Evolutionary conservation across 2,113 vertebrate genomes (phyloP).

Genomic region (Tachysurus fulvidraco): DNA sequence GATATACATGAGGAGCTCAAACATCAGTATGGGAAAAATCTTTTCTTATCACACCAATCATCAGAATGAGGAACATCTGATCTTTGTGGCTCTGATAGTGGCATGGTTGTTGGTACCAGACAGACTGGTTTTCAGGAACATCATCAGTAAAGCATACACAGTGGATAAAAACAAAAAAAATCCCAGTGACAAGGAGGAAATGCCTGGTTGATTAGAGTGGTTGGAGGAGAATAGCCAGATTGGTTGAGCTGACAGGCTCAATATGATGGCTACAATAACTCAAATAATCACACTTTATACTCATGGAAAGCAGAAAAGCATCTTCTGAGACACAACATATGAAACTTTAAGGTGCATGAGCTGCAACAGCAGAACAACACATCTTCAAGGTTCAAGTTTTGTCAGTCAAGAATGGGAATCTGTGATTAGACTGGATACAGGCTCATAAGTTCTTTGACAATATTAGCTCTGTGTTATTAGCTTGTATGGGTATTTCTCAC

Average conservation of each 20-base stretch:
- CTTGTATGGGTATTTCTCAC: background rate
- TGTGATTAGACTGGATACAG: background rate
- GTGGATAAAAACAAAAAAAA: background rate
- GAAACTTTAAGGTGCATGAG: background rate
- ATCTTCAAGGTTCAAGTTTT: background rate
- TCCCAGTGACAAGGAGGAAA: background rate
- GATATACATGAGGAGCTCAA: background rate
- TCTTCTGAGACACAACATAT: background rate
- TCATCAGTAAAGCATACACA: background rate
- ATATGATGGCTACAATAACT: background rate
- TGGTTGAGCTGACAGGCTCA: background rate
- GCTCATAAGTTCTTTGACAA: background rate
- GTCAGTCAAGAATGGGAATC: background rate
- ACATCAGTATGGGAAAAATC: background rate
- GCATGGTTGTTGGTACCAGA: background rate
- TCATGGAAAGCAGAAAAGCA: background rate
- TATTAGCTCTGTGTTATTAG: background rate
- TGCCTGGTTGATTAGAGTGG: background rate
- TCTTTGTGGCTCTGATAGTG: background rate
- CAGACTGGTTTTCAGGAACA: background rate
- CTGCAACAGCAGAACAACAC: background rate
- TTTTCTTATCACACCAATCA: background rate
- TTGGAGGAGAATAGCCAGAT: background rate
- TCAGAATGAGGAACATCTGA: background rate
- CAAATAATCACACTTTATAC: conserved; percentile 2